Conservation (phyloP, 1,140 invertebrate species). For the Ceratitis capitata region DNA sequence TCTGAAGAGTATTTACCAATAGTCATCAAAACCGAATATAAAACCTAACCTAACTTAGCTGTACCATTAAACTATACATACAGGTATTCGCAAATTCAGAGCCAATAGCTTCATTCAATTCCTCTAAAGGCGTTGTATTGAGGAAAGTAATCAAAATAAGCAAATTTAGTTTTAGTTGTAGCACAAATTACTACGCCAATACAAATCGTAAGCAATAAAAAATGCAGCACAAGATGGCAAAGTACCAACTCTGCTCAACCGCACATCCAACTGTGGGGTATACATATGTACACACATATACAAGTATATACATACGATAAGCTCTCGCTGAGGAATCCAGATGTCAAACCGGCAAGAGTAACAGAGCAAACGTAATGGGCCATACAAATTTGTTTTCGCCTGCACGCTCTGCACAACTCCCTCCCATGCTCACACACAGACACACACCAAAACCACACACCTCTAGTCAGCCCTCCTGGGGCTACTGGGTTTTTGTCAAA, state of each 20-base stretch:
- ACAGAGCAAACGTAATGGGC: neutral
- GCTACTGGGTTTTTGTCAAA: neutral
- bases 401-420: neutral
- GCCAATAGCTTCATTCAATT: neutral
- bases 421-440: neutral
- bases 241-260: neutral
- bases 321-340: neutral
- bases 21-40: too few species aligned
- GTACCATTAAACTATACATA: too few species aligned
- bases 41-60: too few species aligned
- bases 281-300: neutral
- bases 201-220: neutral
- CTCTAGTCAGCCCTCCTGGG: neutral
- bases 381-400: slow-evolving; percentile 18
- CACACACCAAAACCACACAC: neutral
- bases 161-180: slow-evolving; percentile 8
- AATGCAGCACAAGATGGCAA: neutral
- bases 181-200: slow-evolving; percentile 11
- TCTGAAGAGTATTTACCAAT: too few species aligned
- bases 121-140: neutral
- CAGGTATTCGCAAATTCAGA: neutral
- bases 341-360: neutral
- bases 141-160: slow-evolving; percentile 12
- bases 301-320: neutral
- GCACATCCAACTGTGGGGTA: neutral